These are phyloP conservation scores for Melanostoma mellinum DNA, from an alignment of 2,888 invertebrate genomes.

Conservation along the genomic window DNA sequence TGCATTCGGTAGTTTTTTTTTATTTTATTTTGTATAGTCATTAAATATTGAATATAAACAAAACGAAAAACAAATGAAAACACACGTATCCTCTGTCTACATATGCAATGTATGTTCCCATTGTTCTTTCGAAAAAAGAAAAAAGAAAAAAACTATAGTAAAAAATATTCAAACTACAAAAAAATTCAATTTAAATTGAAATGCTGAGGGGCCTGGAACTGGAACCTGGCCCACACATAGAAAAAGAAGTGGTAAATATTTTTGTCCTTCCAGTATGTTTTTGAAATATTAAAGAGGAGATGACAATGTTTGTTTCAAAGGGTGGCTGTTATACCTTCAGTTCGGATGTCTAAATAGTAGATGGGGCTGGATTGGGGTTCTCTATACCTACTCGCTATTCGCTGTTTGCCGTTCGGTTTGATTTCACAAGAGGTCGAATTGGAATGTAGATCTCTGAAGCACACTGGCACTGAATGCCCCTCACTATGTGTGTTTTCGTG, in stretches of 20 bases:
- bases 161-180: constrained; percentile 47
- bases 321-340: constrained; percentile 1
- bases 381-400: too few species aligned
- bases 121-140: constrained; percentile 53
- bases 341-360: constrained; percentile 4
- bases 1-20: neutral
- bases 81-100: constrained; percentile 37
- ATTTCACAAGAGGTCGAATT: neutral
- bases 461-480: constrained; percentile 39
- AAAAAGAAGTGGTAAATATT: constrained; percentile 55
- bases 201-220: constrained; percentile 50
- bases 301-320: constrained; percentile 60
- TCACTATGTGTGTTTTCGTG: constrained; percentile 44
- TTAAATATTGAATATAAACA: constrained; percentile 71
- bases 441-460: constrained; percentile 51
- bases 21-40: constrained; percentile 42
- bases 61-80: constrained; percentile 38
- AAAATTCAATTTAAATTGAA: constrained; percentile 65
- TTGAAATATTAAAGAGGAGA: constrained; percentile 68
- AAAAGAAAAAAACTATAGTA: constrained; percentile 24
- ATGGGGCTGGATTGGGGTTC: neutral
- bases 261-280: constrained; percentile 61
- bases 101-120: constrained; percentile 22
- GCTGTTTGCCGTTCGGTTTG: too few species aligned
- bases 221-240: constrained; percentile 26